Evolutionary conservation across 2,113 vertebrate genomes (phyloP).

Genomic region (Hirundichthys speculiger): DNA sequence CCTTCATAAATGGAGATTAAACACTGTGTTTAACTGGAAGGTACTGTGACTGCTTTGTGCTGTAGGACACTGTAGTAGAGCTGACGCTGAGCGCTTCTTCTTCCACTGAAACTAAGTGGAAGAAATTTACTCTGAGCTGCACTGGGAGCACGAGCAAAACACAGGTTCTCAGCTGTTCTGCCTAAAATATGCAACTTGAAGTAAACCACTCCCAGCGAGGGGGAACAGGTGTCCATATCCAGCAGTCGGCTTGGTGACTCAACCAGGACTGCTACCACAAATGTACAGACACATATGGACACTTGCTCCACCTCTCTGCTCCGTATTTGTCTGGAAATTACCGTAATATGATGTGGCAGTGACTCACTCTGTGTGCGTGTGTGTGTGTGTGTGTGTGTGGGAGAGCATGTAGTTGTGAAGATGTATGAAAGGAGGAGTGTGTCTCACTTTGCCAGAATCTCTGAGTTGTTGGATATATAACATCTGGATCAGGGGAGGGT

Average conservation of each 20-base stretch:
- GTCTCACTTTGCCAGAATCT: slow-evolving; percentile 44
- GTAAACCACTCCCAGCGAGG: slow-evolving; percentile 7
- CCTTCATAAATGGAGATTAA: no score
- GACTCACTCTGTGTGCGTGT: slow-evolving; percentile 41
- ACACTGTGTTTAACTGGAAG: no score
- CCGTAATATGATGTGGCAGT: slow-evolving; percentile 52
- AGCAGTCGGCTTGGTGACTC: slow-evolving; percentile 35
- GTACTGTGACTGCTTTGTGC: no score
- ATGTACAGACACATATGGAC: slow-evolving; percentile 17
- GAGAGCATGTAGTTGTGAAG: slow-evolving; percentile 36
- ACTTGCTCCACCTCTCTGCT: slow-evolving; percentile 5
- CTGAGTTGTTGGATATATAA: slow-evolving; percentile 51
- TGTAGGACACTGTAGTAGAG: no score
- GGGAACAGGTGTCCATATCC: slow-evolving; percentile 32
- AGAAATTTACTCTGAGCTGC: no score
- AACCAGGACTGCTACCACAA: slow-evolving; percentile 15
- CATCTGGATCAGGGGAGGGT: slow-evolving; percentile 68
- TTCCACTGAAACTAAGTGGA: no score
- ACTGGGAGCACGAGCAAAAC: background rate
- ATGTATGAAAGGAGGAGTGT: slow-evolving; percentile 57
- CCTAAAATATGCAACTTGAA: background rate
- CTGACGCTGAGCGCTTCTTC: background rate
- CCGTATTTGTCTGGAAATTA: slow-evolving; percentile 43
- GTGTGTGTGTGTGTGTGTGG: slow-evolving; percentile 24
- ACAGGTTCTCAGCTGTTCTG: slow-evolving; percentile 9